A percentile compares a stretch with the other conserved stretches of the same genome.
Conservation (phyloP, 2,113 vertebrate genomes). For the Vanacampus margaritifer region DNA sequence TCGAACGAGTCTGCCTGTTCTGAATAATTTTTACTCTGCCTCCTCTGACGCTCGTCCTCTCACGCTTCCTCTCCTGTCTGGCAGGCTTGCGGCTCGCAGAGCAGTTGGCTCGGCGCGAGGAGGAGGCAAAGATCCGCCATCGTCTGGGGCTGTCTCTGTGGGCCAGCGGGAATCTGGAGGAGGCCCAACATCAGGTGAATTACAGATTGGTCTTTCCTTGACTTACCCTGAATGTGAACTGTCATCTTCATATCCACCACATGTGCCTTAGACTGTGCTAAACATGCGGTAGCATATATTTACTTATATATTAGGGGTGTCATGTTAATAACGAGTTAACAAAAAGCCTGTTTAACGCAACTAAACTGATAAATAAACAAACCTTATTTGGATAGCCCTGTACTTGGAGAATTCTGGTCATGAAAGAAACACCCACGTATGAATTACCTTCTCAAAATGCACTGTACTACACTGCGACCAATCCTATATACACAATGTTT, state of each 20-base stretch:
- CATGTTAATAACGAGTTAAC: too few relatives aligned
- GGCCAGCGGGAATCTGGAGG: conserved; percentile 91
- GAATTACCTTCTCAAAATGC: too few relatives aligned
- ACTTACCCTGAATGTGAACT: conserved; percentile 33
- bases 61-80: conserved; percentile 28
- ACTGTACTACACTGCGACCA: too few relatives aligned
- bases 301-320: too few relatives aligned
- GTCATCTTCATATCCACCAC: conserved; percentile 22
- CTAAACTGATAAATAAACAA: too few relatives aligned
- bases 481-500: background rate
- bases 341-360: too few relatives aligned
- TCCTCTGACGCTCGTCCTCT: conserved; percentile 35
- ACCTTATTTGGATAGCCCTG: too few relatives aligned
- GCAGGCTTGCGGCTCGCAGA: conserved; percentile 90
- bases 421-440: too few relatives aligned
- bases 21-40: conserved; percentile 52
- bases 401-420: too few relatives aligned
- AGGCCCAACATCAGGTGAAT: conserved; percentile 88
- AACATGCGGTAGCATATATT: background rate
- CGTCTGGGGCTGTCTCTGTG: conserved; percentile 91
- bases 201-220: conserved; percentile 8
- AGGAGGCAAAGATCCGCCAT: conserved; percentile 93
- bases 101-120: conserved; percentile 89
- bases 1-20: conserved; percentile 57
- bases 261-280: conserved; percentile 32